Conservation (phyloP, 2,113 vertebrate species). For the Xiphias gladius region DNA sequence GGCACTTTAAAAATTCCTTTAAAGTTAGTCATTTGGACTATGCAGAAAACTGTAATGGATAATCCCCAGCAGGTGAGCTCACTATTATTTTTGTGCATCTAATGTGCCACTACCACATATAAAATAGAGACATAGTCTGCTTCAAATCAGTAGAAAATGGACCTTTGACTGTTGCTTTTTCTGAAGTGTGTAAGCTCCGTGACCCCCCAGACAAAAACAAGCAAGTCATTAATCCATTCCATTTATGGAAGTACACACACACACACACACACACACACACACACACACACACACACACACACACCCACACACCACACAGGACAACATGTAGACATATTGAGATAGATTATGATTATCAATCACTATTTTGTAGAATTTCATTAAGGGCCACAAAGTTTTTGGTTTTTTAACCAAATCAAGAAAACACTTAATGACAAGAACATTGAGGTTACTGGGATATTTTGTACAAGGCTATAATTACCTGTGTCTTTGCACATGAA, state of each 20-base stretch:
- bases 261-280: neutral
- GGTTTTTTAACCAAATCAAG: neutral
- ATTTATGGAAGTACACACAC: neutral
- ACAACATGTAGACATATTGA: neutral
- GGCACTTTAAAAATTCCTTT: neutral
- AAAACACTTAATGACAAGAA: neutral
- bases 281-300: neutral
- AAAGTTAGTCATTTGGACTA: neutral
- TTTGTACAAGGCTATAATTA: neutral
- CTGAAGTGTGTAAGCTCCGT: conserved; percentile 4
- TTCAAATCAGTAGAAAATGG: conserved; percentile 14
- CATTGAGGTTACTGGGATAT: neutral
- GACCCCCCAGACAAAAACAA: conserved; percentile 10
- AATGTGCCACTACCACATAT: neutral
- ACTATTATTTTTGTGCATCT: neutral
- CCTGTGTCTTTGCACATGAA: neutral
- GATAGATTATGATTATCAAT: conserved; percentile 7
- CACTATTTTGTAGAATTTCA: neutral
- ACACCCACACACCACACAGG: neutral
- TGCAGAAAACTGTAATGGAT: neutral
- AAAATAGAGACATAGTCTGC: neutral
- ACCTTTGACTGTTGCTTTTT: neutral
- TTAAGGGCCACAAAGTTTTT: too few species aligned
- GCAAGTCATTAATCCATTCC: conserved; percentile 13
- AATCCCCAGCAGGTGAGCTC: neutral